Evolutionary conservation across 1,140 invertebrate genomes (phyloP), one percentile per base, ranked within the genome.

Genomic region (Doryteuthis pealeii): DNA sequence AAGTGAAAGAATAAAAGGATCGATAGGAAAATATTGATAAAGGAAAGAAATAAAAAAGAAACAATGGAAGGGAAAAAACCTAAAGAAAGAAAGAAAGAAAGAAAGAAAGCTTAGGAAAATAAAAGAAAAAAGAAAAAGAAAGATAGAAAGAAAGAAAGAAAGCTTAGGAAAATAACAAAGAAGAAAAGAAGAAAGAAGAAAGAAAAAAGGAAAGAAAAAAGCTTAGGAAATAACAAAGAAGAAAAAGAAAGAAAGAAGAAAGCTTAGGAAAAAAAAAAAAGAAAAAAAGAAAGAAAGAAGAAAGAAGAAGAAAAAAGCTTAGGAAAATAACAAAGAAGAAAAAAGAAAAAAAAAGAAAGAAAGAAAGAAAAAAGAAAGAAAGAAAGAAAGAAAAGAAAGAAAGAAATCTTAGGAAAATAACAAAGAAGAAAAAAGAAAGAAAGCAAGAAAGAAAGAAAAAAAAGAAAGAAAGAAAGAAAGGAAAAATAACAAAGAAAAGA

Each of bases 311-410:
- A 49, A 49, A 18, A 49, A 49, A 49, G 45, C 8, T 10, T 10
- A 18, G 18, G 18, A 49, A 18, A 49, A 49, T 10, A 18, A 49
- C 8, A 49, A 18, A 49, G 18, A 49, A 18, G 18, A 49, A 49
- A 18, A 49, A 49, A 49, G 45, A 49, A 49, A 49, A 18, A 49
- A 49, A 49, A 18, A 49, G 18, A 49, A 18, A 49, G 18, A 49
- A 18, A 49, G 18, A 49, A 49, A 18, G 18, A 49, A 49, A 18
- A 49, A 49, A 49, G 45, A 49, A 49, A 49, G 45, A 49, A 49
- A 49, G 45, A 49, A 49, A 49, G 45, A 49, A 49, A 49, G 45
- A 49, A 49, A 49, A 49, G 45, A 49, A 49, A 49, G 45, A 49
- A 49, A 49, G 45, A 49, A 49, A 49, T n/a, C n/a, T n/a, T n/a